A percentile compares a stretch with the other conserved stretches of the same genome.
phyloP scores from a whole-genome alignment of 2,888 invertebrate species.

The Xylota segnis region DNA sequence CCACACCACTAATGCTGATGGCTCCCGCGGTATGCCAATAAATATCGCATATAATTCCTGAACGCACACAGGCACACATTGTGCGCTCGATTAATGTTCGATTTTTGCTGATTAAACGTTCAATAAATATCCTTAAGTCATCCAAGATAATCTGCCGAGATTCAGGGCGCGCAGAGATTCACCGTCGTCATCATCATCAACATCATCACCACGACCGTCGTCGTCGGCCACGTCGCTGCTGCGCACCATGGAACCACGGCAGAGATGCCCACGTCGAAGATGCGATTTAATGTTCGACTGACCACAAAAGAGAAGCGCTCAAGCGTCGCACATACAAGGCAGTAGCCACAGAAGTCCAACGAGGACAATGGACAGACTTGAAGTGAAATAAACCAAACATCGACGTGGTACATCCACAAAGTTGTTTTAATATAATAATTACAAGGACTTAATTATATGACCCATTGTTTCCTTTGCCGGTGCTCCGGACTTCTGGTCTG shows the following conservation, averaged over 20 bases:
- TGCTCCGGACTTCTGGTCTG: slow-evolving; percentile 22
- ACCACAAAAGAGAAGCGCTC: slow-evolving; percentile 64
- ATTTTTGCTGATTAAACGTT: slow-evolving; percentile 72
- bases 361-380: slow-evolving; percentile 60
- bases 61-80: slow-evolving; percentile 32
- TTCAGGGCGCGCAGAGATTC: slow-evolving; percentile 63
- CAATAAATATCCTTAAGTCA: slow-evolving; percentile 77
- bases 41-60: slow-evolving; percentile 66
- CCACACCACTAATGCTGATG: slow-evolving; percentile 34
- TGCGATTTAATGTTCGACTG: slow-evolving; percentile 58
- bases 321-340: background rate
- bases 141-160: slow-evolving; percentile 71
- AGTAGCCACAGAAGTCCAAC: slow-evolving; percentile 37
- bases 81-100: slow-evolving; percentile 73
- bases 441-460: slow-evolving; percentile 76
- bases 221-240: slow-evolving; percentile 39
- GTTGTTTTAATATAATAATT: slow-evolving; percentile 76
- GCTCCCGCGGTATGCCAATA: slow-evolving; percentile 68
- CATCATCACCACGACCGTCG: slow-evolving; percentile 59
- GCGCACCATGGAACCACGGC: slow-evolving; percentile 36
- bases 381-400: slow-evolving; percentile 54
- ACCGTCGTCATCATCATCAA: slow-evolving; percentile 63
- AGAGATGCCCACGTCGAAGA: slow-evolving; percentile 45
- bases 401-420: slow-evolving; percentile 64
- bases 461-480: slow-evolving; percentile 72